Evolutionary conservation across 2,888 invertebrate species (phyloP).

Genomic region (Brachyopa scutellaris): DNA sequence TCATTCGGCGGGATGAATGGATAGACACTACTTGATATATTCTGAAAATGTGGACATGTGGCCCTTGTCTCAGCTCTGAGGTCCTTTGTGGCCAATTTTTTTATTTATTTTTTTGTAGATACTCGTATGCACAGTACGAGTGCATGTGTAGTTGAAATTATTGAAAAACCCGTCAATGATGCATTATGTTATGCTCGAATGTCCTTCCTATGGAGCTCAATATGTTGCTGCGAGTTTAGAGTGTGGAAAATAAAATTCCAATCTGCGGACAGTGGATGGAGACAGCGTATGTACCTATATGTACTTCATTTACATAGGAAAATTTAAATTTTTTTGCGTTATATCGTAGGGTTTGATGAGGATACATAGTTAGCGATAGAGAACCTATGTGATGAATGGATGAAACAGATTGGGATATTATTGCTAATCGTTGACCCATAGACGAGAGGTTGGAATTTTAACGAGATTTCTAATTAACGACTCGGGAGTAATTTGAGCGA

Average conservation of each 20-base stretch:
- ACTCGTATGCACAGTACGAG: neutral
- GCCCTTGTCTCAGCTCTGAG: conserved; percentile 5
- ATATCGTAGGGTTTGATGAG: conserved; percentile 31
- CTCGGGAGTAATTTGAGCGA: conserved; percentile 47
- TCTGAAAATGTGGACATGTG: conserved; percentile 41
- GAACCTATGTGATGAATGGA: conserved; percentile 36
- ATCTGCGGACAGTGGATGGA: conserved; percentile 2
- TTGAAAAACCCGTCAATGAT: conserved; percentile 48
- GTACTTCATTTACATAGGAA: conserved; percentile 42
- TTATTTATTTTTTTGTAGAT: neutral
- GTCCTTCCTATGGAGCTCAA: conserved; percentile 25
- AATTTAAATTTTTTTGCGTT: conserved; percentile 48
- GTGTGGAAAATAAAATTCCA: conserved; percentile 19
- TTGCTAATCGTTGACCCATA: conserved; percentile 54
- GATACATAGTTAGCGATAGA: conserved; percentile 7
- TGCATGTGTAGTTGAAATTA: conserved; percentile 14
- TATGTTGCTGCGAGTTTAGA: conserved; percentile 49
- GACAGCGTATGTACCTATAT: no score
- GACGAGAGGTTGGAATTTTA: conserved; percentile 42
- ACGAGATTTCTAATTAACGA: conserved; percentile 61
- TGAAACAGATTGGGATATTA: conserved; percentile 37
- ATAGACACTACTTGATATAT: conserved; percentile 42
- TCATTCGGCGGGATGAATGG: conserved; percentile 10
- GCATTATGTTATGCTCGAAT: conserved; percentile 47
- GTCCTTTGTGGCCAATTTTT: conserved; percentile 17